Evolutionary conservation across 2,888 invertebrate genomes (phyloP), one percentile per base, ranked within the genome.

Genomic region (Orchesellides sinensis): DNA sequence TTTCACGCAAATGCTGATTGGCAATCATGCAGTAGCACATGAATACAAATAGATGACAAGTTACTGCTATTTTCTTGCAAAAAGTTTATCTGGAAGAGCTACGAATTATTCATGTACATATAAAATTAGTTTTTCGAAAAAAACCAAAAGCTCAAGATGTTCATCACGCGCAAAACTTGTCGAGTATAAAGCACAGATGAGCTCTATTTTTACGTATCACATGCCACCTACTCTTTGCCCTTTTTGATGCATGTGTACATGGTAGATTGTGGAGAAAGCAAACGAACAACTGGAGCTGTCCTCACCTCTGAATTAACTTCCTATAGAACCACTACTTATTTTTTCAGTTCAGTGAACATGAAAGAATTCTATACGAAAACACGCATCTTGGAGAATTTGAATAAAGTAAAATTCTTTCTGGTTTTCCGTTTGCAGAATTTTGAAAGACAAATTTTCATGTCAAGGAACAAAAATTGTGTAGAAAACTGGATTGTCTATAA

Each of bases 261-360:
- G n/a, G 40, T 2, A 8, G 2, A 1, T 10, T 40, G 4, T 40
- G 40, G 40, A 14, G 40, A 40, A 40, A 40, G 40, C n/a, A 40
- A 10, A 40, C n/a, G 40, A 40, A 10, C n/a, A n/a, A n/a, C 10
- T 40, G 40, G 52, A 63, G 66, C 61, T 69, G 73, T 74, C 75
- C 69, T 63, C 82, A 75, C 81, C 74, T 72, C 65, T 32, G 70
- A 72, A 79, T 79, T 79, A 79, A 79, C 72, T 78, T 72, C 8
- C 21, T 56, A n/a, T n/a, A 32, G 52, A 74, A 75, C 61, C 52
- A 69, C 23, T 70, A 75, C 82, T 75, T 74, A 75, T 75, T 82
- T 82, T 74, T 70, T 70, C 73, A 69, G 70, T 25, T 70, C 66
- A 70, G 21, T 75, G 82, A 82, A 61, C 75, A 70, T 75, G 65